phyloP scores from a whole-genome alignment of 1,140 invertebrate genomes.

The Zophobas morio region DNA sequence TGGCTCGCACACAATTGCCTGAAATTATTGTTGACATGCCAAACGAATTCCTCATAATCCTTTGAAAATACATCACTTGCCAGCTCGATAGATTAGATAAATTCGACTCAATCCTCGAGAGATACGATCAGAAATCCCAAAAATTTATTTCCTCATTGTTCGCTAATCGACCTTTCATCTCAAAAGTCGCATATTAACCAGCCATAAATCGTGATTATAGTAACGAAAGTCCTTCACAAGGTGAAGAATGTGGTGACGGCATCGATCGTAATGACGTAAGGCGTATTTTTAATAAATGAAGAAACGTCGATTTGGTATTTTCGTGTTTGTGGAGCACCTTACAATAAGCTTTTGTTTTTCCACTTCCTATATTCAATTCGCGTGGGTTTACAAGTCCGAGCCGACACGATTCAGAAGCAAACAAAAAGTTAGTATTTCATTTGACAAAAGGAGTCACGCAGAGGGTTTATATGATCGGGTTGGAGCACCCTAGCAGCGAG shows the following conservation, averaged over 20 bases:
- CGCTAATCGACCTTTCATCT: background rate
- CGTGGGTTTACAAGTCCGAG: background rate
- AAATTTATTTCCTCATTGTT: too few species aligned
- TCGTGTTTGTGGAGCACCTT: background rate
- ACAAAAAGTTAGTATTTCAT: too few species aligned
- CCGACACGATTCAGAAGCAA: background rate
- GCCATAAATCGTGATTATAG: background rate
- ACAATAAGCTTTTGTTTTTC: conserved; percentile 5
- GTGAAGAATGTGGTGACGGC: background rate
- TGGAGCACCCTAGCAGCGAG: too few species aligned
- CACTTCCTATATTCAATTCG: too few species aligned
- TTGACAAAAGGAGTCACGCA: too few species aligned
- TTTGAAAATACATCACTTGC: background rate
- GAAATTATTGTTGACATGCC: background rate
- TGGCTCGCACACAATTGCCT: background rate
- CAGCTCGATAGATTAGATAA: background rate
- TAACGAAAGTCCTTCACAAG: background rate
- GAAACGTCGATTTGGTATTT: conserved; percentile 21
- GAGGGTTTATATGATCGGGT: too few species aligned
- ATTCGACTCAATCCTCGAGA: background rate
- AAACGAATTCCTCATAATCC: background rate
- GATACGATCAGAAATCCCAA: too few species aligned
- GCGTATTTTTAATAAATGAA: conserved; percentile 7
- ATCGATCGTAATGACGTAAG: background rate
- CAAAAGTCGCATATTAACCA: background rate